Evolutionary conservation across 2,113 vertebrate species (phyloP), one percentile per base, ranked within the genome.

Genomic region (Gopherus evgoodei): DNA sequence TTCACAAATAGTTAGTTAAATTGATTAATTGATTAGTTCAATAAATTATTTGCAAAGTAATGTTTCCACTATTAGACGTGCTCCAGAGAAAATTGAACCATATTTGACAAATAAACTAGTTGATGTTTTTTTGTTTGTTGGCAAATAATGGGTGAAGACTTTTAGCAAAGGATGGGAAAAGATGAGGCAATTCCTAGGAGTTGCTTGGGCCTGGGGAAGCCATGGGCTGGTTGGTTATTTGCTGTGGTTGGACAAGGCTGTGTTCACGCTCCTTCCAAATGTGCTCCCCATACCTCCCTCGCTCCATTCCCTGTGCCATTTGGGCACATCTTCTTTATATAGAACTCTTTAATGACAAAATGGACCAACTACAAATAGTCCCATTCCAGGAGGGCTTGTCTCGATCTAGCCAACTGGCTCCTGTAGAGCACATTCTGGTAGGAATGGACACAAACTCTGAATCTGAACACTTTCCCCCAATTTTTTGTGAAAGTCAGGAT

Each of bases 221-320:
- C 44, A 86, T 21, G 0, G 4, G 16, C n/a, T 56, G 47, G 4
- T 9, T 5, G 89, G 59, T 47, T 59, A 57, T 42, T 62, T 57
- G 3, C 31, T 50, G 0, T 0, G 86, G 2, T 5, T 11, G 5
- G 2, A 47, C 81, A 86, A 47, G 90, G 21, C 3, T 91, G 84
- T 81, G 38, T 47, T 3, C 24, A 87, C 2, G 16, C 3, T 1
- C 42, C 62, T 91, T 78, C 27, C 6, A 81, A 3, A 42, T 19
- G 10, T 11, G 17, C 21, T 72, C 65, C 35, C 65, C 4, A 69
- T 8, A n/a, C 8, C 65, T 13, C 22, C 4, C 3, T 90, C 1
- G 0, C 4, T 35, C 3, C 4, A 1, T n/a, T 87, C 31, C 11
- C 56, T 0, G 0, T 81, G 44, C 57, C 16, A 27, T 11, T 11